Evolutionary conservation across 2,888 invertebrate species (phyloP).

Genomic region (Carpatolechia fugitivella): DNA sequence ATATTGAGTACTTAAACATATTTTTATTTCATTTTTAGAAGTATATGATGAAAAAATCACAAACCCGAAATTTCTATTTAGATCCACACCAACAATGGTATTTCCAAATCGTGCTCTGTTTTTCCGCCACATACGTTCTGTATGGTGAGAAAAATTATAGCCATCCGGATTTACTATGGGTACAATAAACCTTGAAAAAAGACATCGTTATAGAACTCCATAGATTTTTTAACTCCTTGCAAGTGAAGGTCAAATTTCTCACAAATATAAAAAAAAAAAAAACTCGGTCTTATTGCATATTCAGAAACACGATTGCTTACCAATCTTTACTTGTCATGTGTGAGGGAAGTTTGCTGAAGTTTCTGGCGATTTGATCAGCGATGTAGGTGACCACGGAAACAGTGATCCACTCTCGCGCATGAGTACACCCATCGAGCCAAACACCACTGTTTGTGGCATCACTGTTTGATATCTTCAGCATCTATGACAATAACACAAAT

Average conservation of each 20-base stretch:
- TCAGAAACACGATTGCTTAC: constrained; percentile 52
- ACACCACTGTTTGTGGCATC: constrained; percentile 82
- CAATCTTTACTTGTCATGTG: constrained; percentile 90
- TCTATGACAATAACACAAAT: constrained; percentile 35
- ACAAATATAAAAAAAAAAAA: too few species aligned
- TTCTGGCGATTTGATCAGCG: constrained; percentile 84
- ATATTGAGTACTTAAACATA: too few species aligned
- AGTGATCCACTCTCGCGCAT: constrained; percentile 94
- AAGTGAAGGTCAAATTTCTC: too few species aligned
- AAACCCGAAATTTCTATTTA: constrained; percentile 90
- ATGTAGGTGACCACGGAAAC: constrained; percentile 88
- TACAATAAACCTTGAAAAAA: constrained; percentile 79
- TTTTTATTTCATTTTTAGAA: too few species aligned
- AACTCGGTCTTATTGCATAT: too few species aligned
- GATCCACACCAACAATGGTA: constrained; percentile 84
- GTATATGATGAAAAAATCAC: not conserved
- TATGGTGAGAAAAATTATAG: constrained; percentile 88
- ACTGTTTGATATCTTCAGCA: constrained; percentile 85
- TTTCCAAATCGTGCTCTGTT: constrained; percentile 79
- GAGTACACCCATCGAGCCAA: constrained; percentile 91
- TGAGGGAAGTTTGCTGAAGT: constrained; percentile 81
- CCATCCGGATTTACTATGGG: constrained; percentile 92
- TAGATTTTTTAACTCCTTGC: not conserved
- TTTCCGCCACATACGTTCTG: constrained; percentile 91
- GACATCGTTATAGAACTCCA: not conserved